A percentile compares a stretch with the other conserved stretches of the same genome.
phyloP scores from a whole-genome alignment of 2,797 vertebrate species.

The Gastrophryne carolinensis region DNA sequence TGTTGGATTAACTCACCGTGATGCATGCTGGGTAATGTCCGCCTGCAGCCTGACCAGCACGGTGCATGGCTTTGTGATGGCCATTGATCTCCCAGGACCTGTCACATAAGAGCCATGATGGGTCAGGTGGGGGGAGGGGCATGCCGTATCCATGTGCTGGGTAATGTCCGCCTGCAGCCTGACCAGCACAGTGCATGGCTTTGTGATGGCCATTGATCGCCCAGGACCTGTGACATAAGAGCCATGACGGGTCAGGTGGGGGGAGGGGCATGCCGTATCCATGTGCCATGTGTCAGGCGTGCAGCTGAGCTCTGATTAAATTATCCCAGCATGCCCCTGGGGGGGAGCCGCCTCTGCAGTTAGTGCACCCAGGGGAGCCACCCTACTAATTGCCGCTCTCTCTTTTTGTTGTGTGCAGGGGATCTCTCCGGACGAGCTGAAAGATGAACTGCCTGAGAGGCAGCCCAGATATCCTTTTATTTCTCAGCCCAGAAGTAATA shows the following conservation, averaged over 20 bases:
- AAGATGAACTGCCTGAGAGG: constrained; percentile 87
- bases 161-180: too few species aligned
- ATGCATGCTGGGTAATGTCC: too few species aligned
- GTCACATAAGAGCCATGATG: too few species aligned
- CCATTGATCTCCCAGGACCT: too few species aligned
- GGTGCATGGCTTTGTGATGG: too few species aligned
- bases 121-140: neutral
- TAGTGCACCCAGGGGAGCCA: neutral
- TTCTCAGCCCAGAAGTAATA: too few species aligned
- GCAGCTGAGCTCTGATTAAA: neutral
- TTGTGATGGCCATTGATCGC: too few species aligned
- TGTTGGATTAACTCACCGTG: too few species aligned
- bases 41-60: too few species aligned
- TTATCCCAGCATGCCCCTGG: neutral
- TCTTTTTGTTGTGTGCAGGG: constrained; percentile 66
- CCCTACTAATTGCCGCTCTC: constrained; percentile 1
- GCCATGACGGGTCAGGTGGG: neutral
- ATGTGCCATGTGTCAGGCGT: neutral
- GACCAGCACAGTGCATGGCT: too few species aligned
- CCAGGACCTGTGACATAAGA: too few species aligned
- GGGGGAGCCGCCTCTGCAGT: neutral
- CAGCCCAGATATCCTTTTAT: constrained; percentile 93
- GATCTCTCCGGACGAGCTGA: constrained; percentile 86
- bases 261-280: neutral
- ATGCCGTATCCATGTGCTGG: too few species aligned